Base-by-base conservation (phyloP, 2,888 invertebrate genomes). In the Heliconius hortense region DNA sequence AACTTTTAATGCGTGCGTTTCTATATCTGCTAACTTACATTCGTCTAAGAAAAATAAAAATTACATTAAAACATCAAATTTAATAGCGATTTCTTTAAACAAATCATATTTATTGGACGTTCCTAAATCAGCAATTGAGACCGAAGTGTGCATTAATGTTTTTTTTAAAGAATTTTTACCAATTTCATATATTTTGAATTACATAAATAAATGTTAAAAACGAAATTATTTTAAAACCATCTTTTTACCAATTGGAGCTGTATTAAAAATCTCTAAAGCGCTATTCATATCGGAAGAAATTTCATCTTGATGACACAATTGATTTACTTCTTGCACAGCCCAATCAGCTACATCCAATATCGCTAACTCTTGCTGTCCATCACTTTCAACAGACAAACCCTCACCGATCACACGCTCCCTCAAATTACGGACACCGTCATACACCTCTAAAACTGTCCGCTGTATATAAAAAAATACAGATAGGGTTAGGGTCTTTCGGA, bases 341-440 rank as follows among this genome's bases (percentile, higher is more conserved):
- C 93, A 93, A 80, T 93, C 92, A 0, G 88, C 89, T 48, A 94
- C 93, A 79, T 93, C 93, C 79, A 91, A 90, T 71, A 93, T 84
- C 72, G 90, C 85, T 78, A 93, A 80, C 72, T 94, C 92, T 71
- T 90, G 84, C 13, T 82, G 26, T 0, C 86, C 87, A 78, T 90
- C 90, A 10, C 88, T 90, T 72, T 85, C 79, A 3, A 85, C 88
- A 10, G 82, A 72, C 13, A 86, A 77, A 1, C 90, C 90, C 74
- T 92, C 91, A 31, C 83, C 85, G 28, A 80, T 72, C 87, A 93
- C 87, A n/a, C 86, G 89, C 53, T 92, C 89, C 18, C 84, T 87
- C 72, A 93, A 79, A 28, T 76, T 81, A 77, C 88, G 88, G 67
- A 94, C 81, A 71, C 80, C 81, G 66, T 91, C 88, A 77, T 89